These are phyloP conservation scores for Pluvialis apricaria DNA, from an alignment of 2,113 vertebrate species.

Conservation along the genomic window DNA sequence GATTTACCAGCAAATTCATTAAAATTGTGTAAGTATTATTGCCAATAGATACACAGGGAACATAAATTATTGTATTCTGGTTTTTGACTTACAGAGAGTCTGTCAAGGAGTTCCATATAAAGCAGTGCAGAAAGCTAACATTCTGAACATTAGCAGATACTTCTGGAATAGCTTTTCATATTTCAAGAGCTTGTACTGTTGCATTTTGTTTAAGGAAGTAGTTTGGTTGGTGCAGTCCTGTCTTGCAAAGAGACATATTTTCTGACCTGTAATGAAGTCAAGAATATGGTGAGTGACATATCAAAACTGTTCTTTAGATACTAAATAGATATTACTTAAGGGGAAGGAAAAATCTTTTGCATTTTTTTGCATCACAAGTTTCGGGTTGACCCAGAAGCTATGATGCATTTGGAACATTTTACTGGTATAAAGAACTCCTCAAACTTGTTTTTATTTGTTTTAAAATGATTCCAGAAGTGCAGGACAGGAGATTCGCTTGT, in stretches of 20 bases:
- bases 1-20: slow-evolving; percentile 66
- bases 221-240: background rate
- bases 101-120: slow-evolving; percentile 35
- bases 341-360: background rate
- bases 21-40: slow-evolving; percentile 69
- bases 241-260: background rate
- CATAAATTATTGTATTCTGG: slow-evolving; percentile 55
- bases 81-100: background rate
- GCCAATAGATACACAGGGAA: slow-evolving; percentile 55
- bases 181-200: background rate
- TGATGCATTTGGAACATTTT: background rate
- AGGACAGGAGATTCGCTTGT: background rate
- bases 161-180: background rate
- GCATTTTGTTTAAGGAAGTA: background rate
- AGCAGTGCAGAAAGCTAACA: background rate
- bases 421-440: background rate
- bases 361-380: background rate
- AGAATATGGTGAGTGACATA: background rate
- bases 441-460: background rate
- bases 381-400: background rate
- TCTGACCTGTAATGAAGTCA: background rate
- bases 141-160: background rate
- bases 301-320: background rate
- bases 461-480: background rate
- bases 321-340: background rate